A percentile compares a stretch with the other conserved stretches of the same genome.
phyloP scores from a whole-genome alignment of 2,797 vertebrate genomes.

The Takifugu ocellatus region DNA sequence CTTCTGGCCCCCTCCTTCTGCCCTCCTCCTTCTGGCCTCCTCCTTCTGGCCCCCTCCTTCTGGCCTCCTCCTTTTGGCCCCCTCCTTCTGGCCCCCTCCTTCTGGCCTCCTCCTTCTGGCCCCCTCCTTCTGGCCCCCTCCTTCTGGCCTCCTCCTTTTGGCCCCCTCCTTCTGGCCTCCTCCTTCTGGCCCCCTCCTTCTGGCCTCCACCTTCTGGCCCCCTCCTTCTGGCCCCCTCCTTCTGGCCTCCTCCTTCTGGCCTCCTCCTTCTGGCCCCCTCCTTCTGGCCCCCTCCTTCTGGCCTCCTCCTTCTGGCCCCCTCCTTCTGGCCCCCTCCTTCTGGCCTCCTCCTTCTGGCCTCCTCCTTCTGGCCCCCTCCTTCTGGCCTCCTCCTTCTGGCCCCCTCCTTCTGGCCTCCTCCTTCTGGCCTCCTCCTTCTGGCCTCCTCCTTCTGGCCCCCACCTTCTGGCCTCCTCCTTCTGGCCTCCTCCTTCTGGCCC shows the following conservation, averaged over 20 bases:
- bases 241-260: slow-evolving; percentile 26
- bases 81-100: no score
- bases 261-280: slow-evolving; percentile 12
- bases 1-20: no score
- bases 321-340: no score
- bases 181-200: slow-evolving; percentile 4
- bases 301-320: slow-evolving; percentile 36
- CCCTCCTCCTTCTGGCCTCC: slow-evolving; percentile 6
- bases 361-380: no score
- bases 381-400: slow-evolving; percentile 26
- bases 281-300: background rate
- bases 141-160: slow-evolving; percentile 21
- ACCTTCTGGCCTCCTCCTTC: no score
- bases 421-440: background rate
- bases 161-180: slow-evolving; percentile 6
- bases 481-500: slow-evolving; percentile 30
- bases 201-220: no score
- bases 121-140: no score
- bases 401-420: slow-evolving; percentile 13
- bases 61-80: slow-evolving; percentile 30
- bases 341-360: slow-evolving; percentile 30
- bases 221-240: no score
- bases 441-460: slow-evolving; percentile 36
- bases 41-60: slow-evolving; percentile 4
- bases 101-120: slow-evolving; percentile 26